Evolutionary conservation across 2,797 vertebrate genomes (phyloP), one percentile per base, ranked within the genome.

Genomic region (Miichthys miiuy): DNA sequence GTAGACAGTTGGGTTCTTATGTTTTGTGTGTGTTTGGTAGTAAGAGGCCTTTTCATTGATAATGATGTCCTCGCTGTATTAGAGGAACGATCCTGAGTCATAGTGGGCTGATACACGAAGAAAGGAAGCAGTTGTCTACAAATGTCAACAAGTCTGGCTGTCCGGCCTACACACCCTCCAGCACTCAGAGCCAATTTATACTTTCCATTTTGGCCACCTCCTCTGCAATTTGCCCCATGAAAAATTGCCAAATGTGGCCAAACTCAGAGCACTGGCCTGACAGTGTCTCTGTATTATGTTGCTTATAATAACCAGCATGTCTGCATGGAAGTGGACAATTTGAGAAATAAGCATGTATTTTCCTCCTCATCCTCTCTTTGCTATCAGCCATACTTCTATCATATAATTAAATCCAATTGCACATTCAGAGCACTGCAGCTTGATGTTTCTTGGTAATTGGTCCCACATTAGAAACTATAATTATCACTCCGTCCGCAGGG

Each of bases 331-430:
- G 46, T 56, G 47, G 20, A 41, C 51, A 41, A 25, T 79, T 75
- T 17, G 9, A 65, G 16, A 67, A 60, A 85, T 47, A 61, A 74
- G 55, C 76, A 10, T 1, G 12, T 61, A 38, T 63, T 65, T 55
- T 84, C 54, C 42, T 34, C 58, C 77, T 68, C 80, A 10, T 56
- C 60, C 9, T 62, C 18, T 69, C 69, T 57, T 7, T 4, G 58
- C 75, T 60, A 65, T 58, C 81, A 78, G 79, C 62, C 66, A 44
- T 50, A 54, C 55, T 63, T 82, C 78, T 77, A 83, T 89, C 84
- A 78, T 86, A 81, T 88, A 83, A 91, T 91, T 91, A 89, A 87
- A 91, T 86, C 67, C 84, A 90, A 90, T 87, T 87, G 85, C 86
- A 79, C 58, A 84, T 81, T 73, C 21, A 20, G 47, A 86, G 81